Conservation (phyloP, 2,888 invertebrate species). For the Trichopria drosophilae region DNA sequence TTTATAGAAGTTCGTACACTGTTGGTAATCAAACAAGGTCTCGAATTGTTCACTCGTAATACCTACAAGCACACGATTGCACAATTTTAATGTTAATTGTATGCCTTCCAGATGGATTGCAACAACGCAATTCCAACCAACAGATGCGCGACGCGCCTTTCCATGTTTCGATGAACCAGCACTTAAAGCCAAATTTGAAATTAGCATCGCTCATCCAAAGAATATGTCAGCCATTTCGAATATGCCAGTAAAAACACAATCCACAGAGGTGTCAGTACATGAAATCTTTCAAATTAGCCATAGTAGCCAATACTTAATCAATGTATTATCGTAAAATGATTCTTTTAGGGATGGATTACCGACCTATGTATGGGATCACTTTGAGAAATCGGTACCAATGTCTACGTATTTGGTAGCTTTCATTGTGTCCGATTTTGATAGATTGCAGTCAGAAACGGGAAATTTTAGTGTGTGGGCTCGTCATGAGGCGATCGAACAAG, state of each 20-base stretch:
- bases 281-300: neutral
- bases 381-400: conserved; percentile 75
- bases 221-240: conserved; percentile 79
- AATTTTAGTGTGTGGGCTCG: conserved; percentile 66
- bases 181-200: conserved; percentile 77
- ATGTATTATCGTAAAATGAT: neutral
- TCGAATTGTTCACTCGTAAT: conserved; percentile 25
- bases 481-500: conserved; percentile 69
- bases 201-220: conserved; percentile 72
- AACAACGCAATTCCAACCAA: conserved; percentile 80
- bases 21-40: conserved; percentile 72
- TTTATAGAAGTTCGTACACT: conserved; percentile 80
- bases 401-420: conserved; percentile 85
- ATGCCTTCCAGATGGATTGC: conserved; percentile 78
- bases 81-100: neutral
- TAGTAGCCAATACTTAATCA: neutral
- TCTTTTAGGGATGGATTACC: conserved; percentile 61
- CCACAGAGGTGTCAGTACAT: conserved; percentile 62
- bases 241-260: conserved; percentile 66
- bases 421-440: conserved; percentile 81
- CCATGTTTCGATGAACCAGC: conserved; percentile 89
- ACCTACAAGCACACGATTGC: neutral
- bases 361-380: conserved; percentile 77
- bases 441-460: conserved; percentile 59
- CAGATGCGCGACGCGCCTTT: conserved; percentile 79